Percentiles rank a stretch among this genome's conserved stretches.
Conservation (phyloP, 1,140 invertebrate genomes). For the Ceratina japonica region DNA sequence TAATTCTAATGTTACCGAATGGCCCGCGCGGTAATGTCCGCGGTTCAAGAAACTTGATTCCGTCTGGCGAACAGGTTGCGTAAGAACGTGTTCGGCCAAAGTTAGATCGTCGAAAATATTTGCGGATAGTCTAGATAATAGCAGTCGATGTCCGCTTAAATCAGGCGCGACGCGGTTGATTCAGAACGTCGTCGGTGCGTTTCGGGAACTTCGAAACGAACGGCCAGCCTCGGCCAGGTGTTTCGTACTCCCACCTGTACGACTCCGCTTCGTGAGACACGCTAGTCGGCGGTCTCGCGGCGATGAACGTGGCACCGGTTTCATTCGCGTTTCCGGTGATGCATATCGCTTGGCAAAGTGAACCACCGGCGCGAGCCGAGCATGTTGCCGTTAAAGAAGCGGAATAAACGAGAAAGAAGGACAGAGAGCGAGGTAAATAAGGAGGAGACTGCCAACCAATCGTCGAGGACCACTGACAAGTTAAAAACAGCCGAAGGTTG, state of each 20-base stretch:
- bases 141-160: slow-evolving; percentile 32
- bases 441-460: slow-evolving; percentile 47
- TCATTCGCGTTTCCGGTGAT: not conserved
- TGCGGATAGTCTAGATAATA: not conserved
- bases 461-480: slow-evolving; percentile 47
- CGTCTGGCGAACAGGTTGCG: not conserved
- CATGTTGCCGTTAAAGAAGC: slow-evolving; percentile 6
- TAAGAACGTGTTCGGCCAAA: not conserved
- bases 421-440: not conserved
- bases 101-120: slow-evolving; percentile 4
- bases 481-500: slow-evolving; percentile 67
- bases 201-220: no score
- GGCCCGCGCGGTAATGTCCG: no score
- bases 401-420: not conserved
- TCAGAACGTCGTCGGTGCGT: not conserved
- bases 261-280: no score
- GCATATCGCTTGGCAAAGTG: slow-evolving; percentile 16
- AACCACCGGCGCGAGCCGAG: not conserved
- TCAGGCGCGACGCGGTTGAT: slow-evolving; percentile 9
- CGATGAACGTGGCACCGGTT: not conserved
- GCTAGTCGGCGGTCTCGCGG: not conserved
- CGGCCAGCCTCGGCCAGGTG: not conserved
- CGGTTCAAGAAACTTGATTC: slow-evolving; percentile 24
- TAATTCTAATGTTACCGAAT: not conserved
- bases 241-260: not conserved